Conservation (phyloP, 2,888 invertebrate genomes). For the Crocallis elinguaria region DNA sequence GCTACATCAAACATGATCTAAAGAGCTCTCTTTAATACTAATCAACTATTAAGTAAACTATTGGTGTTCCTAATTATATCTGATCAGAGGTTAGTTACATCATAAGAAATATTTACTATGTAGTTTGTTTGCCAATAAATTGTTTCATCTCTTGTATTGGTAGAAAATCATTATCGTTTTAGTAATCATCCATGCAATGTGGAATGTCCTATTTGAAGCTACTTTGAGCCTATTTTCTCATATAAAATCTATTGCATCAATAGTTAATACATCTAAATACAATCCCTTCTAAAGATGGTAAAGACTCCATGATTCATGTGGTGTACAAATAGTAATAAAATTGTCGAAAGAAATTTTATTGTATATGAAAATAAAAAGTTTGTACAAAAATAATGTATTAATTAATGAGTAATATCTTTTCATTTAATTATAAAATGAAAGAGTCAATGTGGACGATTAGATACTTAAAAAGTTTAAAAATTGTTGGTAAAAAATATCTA, state of each 20-base stretch:
- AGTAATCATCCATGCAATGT: conserved; percentile 39
- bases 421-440: conserved; percentile 30
- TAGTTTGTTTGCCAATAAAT: conserved; percentile 37
- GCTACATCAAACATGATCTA: conserved; percentile 76
- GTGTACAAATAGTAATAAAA: conserved; percentile 44
- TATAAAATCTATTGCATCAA: conserved; percentile 55
- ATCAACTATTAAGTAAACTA: conserved; percentile 70
- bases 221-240: conserved; percentile 67
- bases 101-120: conserved; percentile 57
- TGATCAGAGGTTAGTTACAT: conserved; percentile 55
- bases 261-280: conserved; percentile 63
- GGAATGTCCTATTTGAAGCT: conserved; percentile 40
- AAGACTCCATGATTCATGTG: conserved; percentile 49
- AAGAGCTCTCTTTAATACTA: conserved; percentile 69
- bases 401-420: conserved; percentile 37
- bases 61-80: conserved; percentile 74
- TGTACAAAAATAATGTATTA: conserved; percentile 42
- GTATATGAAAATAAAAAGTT: conserved; percentile 48
- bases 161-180: conserved; percentile 26
- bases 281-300: conserved; percentile 58
- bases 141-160: not conserved
- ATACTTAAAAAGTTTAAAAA: conserved; percentile 43
- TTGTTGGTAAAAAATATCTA: conserved; percentile 66
- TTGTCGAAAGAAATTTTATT: conserved; percentile 50
- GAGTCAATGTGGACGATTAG: conserved; percentile 42